Evolutionary conservation across 2,113 vertebrate species (phyloP).

Genomic region (Maccullochella peelii): DNA sequence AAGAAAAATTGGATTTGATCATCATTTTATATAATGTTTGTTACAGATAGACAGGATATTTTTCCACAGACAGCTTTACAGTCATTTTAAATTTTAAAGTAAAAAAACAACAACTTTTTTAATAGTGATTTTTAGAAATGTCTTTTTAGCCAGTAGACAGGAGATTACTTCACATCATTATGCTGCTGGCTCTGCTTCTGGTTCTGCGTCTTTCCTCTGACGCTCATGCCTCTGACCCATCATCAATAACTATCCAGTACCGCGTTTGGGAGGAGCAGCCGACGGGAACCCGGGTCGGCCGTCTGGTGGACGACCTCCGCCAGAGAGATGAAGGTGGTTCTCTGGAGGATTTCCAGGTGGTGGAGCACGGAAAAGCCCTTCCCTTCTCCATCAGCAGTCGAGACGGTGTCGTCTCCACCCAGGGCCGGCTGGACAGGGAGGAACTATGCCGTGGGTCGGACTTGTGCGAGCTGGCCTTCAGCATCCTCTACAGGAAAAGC

Average conservation of each 20-base stretch:
- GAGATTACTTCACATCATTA: slow-evolving; percentile 52
- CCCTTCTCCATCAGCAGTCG: slow-evolving; percentile 83
- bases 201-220: slow-evolving; percentile 63
- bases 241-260: slow-evolving; percentile 82
- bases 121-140: slow-evolving; percentile 22
- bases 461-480: slow-evolving; percentile 89
- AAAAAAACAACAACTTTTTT: neutral
- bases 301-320: slow-evolving; percentile 86
- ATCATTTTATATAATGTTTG: slow-evolving; percentile 4
- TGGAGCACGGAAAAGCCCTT: slow-evolving; percentile 86
- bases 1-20: slow-evolving; percentile 5
- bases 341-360: slow-evolving; percentile 87
- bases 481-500: slow-evolving; percentile 86
- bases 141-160: slow-evolving; percentile 37
- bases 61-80: neutral
- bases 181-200: slow-evolving; percentile 77
- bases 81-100: neutral
- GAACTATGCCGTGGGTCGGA: slow-evolving; percentile 88
- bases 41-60: neutral
- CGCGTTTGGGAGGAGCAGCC: slow-evolving; percentile 90
- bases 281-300: slow-evolving; percentile 87
- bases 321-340: slow-evolving; percentile 71
- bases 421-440: slow-evolving; percentile 89
- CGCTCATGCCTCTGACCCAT: slow-evolving; percentile 42
- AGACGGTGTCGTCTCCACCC: slow-evolving; percentile 88